phyloP scores from a whole-genome alignment of 1,140 invertebrate genomes.

The Teleogryllus occipitalis region DNA sequence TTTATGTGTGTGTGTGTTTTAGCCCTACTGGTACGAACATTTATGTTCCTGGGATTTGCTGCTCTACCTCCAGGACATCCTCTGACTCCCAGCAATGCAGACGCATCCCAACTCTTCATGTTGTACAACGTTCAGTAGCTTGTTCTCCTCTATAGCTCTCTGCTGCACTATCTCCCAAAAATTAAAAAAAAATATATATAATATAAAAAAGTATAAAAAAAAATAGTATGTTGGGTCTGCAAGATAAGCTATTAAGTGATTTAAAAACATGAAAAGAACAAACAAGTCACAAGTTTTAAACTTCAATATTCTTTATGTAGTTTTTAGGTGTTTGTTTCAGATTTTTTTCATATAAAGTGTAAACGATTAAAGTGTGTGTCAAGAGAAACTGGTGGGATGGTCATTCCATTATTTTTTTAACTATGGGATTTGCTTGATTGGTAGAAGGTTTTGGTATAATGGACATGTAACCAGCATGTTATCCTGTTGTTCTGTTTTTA shows the following conservation, averaged over 20 bases:
- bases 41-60: constrained; percentile 94
- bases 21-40: constrained; percentile 80
- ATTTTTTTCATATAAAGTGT: not conserved
- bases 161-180: not conserved
- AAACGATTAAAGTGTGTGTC: not conserved
- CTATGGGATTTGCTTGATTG: not conserved
- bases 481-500: not conserved
- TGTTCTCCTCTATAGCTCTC: not conserved
- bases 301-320: not conserved
- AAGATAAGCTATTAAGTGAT: not conserved
- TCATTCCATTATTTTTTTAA: not conserved
- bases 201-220: not conserved
- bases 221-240: not conserved
- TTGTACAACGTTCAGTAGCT: constrained; percentile 65
- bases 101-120: constrained; percentile 65
- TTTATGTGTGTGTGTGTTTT: constrained; percentile 33
- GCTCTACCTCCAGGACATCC: constrained; percentile 72
- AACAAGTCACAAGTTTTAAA: not conserved
- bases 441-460: not conserved
- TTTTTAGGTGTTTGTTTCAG: not conserved
- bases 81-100: constrained; percentile 51
- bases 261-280: not conserved
- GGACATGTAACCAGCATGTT: not conserved
- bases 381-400: not conserved
- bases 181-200: not conserved